These are phyloP conservation scores for Rhinella marina DNA, from an alignment of 2,797 vertebrate species.

Conservation along the genomic window DNA sequence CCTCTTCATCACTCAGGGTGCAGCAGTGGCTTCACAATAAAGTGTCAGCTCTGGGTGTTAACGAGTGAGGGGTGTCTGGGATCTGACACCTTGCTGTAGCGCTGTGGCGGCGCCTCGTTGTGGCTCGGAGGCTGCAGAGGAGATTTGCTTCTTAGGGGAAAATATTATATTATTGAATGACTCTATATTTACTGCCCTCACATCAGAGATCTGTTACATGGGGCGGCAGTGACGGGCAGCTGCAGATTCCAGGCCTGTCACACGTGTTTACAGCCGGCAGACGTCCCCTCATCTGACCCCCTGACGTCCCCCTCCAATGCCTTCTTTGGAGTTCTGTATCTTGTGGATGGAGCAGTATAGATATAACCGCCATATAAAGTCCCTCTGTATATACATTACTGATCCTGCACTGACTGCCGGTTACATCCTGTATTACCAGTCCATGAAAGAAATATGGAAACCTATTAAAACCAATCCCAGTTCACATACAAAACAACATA, in stretches of 20 bases:
- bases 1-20: neutral
- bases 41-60: neutral
- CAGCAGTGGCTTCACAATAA: neutral
- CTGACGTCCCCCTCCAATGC: neutral
- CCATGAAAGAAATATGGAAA: too few species aligned
- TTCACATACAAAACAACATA: too few species aligned
- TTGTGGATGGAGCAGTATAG: neutral
- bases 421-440: too few species aligned
- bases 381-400: neutral
- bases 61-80: constrained; percentile 10
- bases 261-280: constrained; percentile 32
- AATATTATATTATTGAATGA: constrained; percentile 55
- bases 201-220: constrained; percentile 40
- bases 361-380: neutral
- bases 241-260: constrained; percentile 41
- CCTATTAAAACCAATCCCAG: too few species aligned
- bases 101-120: neutral
- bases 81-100: neutral
- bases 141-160: constrained; percentile 40
- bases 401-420: neutral
- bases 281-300: constrained; percentile 48
- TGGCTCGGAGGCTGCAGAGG: neutral
- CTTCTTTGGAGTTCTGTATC: neutral
- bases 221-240: constrained; percentile 36
- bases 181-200: constrained; percentile 51